phyloP scores from a whole-genome alignment of 2,888 invertebrate species.

The Xanthostigma xanthostigma region DNA sequence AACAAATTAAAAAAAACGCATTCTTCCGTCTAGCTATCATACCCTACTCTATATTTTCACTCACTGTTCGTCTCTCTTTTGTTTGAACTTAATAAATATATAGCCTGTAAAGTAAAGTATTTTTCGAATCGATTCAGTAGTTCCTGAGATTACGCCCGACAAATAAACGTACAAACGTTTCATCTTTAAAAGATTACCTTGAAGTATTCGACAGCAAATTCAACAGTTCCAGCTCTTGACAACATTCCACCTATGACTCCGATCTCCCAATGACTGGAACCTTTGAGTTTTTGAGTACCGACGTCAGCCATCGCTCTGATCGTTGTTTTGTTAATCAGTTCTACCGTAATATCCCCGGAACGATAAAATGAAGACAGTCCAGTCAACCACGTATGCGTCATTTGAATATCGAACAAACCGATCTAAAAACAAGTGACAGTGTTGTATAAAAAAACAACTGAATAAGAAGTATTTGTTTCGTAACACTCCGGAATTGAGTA shows the following conservation, averaged over 20 bases:
- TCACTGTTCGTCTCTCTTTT: too few relatives aligned
- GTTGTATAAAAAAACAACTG: not conserved
- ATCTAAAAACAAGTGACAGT: conserved; percentile 14
- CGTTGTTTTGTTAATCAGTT: conserved; percentile 51
- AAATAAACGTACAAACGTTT: not conserved
- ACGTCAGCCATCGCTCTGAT: conserved; percentile 51
- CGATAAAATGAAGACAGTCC: conserved; percentile 72
- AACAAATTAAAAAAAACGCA: too few relatives aligned
- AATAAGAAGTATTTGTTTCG: too few relatives aligned
- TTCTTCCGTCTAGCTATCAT: too few relatives aligned
- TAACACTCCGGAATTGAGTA: too few relatives aligned
- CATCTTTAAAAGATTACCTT: conserved; percentile 26
- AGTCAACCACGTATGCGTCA: conserved; percentile 60
- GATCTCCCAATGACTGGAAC: conserved; percentile 66
- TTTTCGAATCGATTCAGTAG: too few relatives aligned
- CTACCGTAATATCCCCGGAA: conserved; percentile 59
- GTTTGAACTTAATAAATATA: too few relatives aligned
- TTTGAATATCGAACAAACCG: conserved; percentile 52
- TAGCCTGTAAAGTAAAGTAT: too few relatives aligned
- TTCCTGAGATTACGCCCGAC: too few relatives aligned
- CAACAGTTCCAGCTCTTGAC: conserved; percentile 53
- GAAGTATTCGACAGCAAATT: conserved; percentile 67
- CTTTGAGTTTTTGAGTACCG: conserved; percentile 65
- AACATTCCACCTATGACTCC: conserved; percentile 49
- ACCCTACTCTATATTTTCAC: too few relatives aligned